A percentile compares a stretch with the other conserved stretches of the same genome.
These are phyloP conservation scores for Dasyprocta punctata DNA, from an alignment of 2,113 vertebrate species.

Conservation along the genomic window DNA sequence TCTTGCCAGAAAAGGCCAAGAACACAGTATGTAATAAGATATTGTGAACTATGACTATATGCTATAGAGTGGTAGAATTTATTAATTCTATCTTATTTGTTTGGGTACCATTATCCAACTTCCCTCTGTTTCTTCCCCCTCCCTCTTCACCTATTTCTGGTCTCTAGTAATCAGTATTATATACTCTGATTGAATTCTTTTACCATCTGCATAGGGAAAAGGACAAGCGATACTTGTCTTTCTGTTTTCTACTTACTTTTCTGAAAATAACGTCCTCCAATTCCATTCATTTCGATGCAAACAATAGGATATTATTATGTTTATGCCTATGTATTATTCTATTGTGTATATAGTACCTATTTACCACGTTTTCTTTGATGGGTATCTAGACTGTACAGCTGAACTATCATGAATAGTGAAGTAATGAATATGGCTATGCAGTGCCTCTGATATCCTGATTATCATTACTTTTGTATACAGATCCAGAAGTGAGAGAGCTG, in stretches of 20 bases:
- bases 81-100: not conserved
- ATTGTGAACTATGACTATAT: not conserved
- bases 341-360: not conserved
- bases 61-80: not conserved
- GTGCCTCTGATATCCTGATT: not conserved
- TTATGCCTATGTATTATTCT: not conserved
- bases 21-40: not conserved
- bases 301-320: not conserved
- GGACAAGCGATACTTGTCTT: not conserved
- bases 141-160: not conserved
- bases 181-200: not conserved
- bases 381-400: not conserved
- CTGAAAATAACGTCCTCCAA: not conserved
- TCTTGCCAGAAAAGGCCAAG: not conserved
- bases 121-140: not conserved
- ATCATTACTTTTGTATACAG: not conserved
- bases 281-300: not conserved
- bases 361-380: not conserved
- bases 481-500: not conserved
- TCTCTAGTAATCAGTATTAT: not conserved
- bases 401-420: not conserved
- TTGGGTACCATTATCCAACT: not conserved
- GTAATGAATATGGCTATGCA: not conserved
- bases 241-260: too few species aligned
- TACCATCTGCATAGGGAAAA: not conserved